Evolutionary conservation across 2,888 invertebrate species (phyloP), one percentile per base, ranked within the genome.

Genomic region (Dolichopus griseipennis): DNA sequence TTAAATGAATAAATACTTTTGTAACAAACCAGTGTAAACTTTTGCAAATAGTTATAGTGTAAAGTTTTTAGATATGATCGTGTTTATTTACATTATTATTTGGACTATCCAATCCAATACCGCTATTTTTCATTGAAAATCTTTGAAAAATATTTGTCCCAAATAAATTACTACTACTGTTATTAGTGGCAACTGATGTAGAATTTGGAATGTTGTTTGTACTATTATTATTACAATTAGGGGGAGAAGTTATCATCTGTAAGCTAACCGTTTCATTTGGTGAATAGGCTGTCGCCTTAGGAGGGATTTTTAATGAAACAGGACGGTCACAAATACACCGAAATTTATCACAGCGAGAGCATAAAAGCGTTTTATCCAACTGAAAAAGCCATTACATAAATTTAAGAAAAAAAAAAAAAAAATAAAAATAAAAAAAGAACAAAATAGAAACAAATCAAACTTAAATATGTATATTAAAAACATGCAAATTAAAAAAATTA

Each of bases 361-460:
- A 80, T 75, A 79, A 75, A 74, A 80, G 77, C 73, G 79, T 76
- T 74, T 78, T 81, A 76, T 80, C 81, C 80, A 79, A 81, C 80
- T 80, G 78, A 75, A 80, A 80, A 71, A 75, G 70, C 75, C 74
- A 43, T 66, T 70, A 70, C 69, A 70, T 64, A 70, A 69, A 70
- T 52, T 52, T 41, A 68, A 62, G 66, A 67, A 52, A 68, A 61
- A 65, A 68, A 65, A 65, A 67, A 66, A 70, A 75, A 74, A 76
- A n/a, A n/a, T n/a, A 73, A 72, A 70, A 71, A 71, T 66, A 69
- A 66, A 64, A 66, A 69, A 43, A 66, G 69, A 66, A 69, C 68
- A 68, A 67, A 64, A 66, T 37, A 41, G 34, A 8, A 37, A 37
- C 37, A 27, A 27, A 27, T 27, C 27, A 27, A 27, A 27, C 27